Base-by-base conservation (phyloP, 2,888 invertebrate genomes). In the Cremastinae sp. region DNA sequence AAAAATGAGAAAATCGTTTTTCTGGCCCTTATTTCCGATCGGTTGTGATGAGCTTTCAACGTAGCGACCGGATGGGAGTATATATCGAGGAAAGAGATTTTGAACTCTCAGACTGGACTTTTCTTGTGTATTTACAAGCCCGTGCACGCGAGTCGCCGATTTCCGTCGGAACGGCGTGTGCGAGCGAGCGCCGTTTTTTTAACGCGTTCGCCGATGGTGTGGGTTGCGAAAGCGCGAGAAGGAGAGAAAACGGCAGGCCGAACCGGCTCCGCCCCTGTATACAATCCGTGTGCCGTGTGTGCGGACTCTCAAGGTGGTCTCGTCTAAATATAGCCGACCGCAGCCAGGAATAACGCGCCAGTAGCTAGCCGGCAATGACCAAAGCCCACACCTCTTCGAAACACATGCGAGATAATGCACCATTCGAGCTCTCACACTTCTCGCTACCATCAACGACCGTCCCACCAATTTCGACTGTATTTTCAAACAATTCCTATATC, bases 241-340 rank as follows among this genome's bases (percentile, higher is more conserved):
- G 59, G 34, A 64, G 56, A 12, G 54, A 22, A 14, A 36, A 47
- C 54, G 61, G 53, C 65, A 66, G 75, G 71, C 66, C 34, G 59
- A 72, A 49, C 51, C 59, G 68, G 68, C 72, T 73, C 76, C 76
- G 72, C 76, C 69, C 53, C 76, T 76, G 73, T 28, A 28, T 28
- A 28, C 58, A 69, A 68, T 22, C 47, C 43, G 49, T 14, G 5
- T 22, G 49, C 68, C 62, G 65, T 59, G 74, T 75, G 79, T 81
- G 74, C 79, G 82, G 78, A 83, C 80, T 83, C 87, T 88, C 88
- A 88, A 88, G 88, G 88, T 88, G 88, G 88, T 88, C 87, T 87
- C 86, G 84, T 87, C 87, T 88, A 88, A 87, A 88, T 87, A 88
- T 88, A 88, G 88, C 84, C 85, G 83, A 85, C 83, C 82, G 80